Conservation (phyloP, 2,113 vertebrate genomes). For the Cygnus atratus region DNA sequence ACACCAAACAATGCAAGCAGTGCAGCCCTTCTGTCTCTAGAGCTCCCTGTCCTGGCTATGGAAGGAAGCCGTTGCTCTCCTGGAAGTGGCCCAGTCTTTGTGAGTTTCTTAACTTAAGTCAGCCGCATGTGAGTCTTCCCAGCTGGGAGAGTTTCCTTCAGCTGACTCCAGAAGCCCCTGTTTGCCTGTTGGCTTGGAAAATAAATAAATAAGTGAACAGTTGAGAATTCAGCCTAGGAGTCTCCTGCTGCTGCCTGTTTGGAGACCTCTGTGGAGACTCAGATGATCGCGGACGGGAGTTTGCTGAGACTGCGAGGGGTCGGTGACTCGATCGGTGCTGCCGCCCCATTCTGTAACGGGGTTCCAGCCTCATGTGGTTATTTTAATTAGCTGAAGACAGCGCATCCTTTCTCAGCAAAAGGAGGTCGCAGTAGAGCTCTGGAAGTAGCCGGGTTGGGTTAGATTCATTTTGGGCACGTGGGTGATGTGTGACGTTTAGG, state of each 20-base stretch:
- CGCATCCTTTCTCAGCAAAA: neutral
- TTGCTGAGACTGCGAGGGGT: neutral
- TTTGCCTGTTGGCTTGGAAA: neutral
- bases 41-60: constrained; percentile 20
- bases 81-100: constrained; percentile 62
- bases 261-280: neutral
- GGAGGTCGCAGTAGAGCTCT: neutral
- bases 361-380: neutral
- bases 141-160: constrained; percentile 16
- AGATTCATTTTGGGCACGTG: neutral
- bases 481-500: neutral
- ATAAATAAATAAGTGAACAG: neutral
- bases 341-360: neutral
- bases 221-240: neutral
- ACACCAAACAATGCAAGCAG: constrained; percentile 39
- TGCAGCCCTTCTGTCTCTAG: constrained; percentile 1
- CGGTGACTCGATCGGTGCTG: neutral
- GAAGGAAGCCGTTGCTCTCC: neutral
- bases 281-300: neutral
- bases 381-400: neutral
- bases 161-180: neutral
- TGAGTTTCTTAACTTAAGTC: constrained; percentile 1
- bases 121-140: neutral
- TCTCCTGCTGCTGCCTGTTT: neutral
- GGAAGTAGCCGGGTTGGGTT: neutral